These are phyloP conservation scores for Syncerus caffer DNA, from an alignment of 2,797 vertebrate species.

Conservation along the genomic window DNA sequence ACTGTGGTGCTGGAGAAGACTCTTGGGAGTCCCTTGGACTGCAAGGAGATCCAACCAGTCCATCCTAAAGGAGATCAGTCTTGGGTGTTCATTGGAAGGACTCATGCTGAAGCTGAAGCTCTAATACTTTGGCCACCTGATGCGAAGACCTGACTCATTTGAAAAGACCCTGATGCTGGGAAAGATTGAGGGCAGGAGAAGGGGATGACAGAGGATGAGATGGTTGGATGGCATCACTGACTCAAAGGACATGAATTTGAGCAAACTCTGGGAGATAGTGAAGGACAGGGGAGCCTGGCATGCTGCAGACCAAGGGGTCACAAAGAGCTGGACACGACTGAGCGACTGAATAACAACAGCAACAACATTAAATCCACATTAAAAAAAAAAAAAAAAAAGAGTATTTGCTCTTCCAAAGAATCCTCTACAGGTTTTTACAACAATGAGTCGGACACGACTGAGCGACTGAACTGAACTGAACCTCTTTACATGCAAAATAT, in stretches of 20 bases:
- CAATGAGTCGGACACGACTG: too few species aligned
- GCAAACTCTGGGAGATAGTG: background rate
- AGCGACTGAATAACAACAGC: background rate
- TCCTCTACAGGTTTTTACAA: background rate
- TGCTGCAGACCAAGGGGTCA: background rate
- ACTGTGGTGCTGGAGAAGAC: background rate
- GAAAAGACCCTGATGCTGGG: background rate
- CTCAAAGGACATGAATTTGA: background rate
- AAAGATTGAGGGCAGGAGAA: background rate
- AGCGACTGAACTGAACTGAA: too few species aligned
- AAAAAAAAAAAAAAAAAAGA: fast-evolving
- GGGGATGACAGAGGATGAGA: background rate
- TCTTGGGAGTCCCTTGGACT: background rate
- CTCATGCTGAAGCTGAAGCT: background rate
- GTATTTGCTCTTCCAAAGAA: background rate
- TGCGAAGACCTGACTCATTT: fast-evolving
- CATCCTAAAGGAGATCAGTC: background rate
- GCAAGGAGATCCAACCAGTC: background rate
- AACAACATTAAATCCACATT: background rate
- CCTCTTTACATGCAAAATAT: background rate
- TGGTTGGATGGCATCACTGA: background rate
- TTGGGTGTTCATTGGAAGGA: background rate
- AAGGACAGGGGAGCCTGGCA: background rate
- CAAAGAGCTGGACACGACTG: background rate
- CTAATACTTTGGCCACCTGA: background rate